Base-by-base conservation (phyloP, 2,797 vertebrate genomes). In the Octomys mimax region DNA sequence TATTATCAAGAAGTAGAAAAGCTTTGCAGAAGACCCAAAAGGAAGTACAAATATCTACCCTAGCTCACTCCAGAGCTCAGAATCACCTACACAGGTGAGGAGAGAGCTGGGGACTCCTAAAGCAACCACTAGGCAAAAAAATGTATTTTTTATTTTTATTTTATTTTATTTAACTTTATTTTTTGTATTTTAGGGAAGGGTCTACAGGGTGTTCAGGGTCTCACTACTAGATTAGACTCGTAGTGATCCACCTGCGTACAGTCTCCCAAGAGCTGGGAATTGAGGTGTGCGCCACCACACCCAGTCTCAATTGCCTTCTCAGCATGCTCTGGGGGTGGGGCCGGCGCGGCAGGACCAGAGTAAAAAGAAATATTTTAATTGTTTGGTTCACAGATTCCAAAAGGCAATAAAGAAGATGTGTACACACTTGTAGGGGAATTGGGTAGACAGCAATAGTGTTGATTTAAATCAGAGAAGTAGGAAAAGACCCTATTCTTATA, bases 1-100 rank as follows among this genome's bases (percentile, higher is more conserved):
- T 95, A 95, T 39, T 85, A 89, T 70, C 79, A 96, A 86, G 80
- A 49, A 71, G 73, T 96, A 87, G 85, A 82, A 94, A 95, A 92
- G 24, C 22, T 84, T 42, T 94, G 22, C 59, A 54, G 68, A 93
- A 91, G 80, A 39, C 70, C 61, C n/a, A 91, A 42, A 62, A 89
- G 33, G 39, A 92, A 91, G 64, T 52, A 88, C 11, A 95, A 54
- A 66, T 46, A 83, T 46, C 77, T 75, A 81, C 26, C 73, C 39
- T 62, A 79, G 57, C 70, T 96, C 82, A 91, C 42, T 87, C 46
- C 52, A 80, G 5, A 94, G 16, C 36, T 80, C 89, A 93, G 83
- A 95, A 49, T n/a, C 52, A 94, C 83, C 70, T 14, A 87, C 3
- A n/a, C 13, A 83, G 26, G 52, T 9, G 5, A 75, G 71, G 64